These are phyloP conservation scores for Lamellibrachia columna DNA, from an alignment of 2,888 invertebrate genomes.

Conservation along the genomic window DNA sequence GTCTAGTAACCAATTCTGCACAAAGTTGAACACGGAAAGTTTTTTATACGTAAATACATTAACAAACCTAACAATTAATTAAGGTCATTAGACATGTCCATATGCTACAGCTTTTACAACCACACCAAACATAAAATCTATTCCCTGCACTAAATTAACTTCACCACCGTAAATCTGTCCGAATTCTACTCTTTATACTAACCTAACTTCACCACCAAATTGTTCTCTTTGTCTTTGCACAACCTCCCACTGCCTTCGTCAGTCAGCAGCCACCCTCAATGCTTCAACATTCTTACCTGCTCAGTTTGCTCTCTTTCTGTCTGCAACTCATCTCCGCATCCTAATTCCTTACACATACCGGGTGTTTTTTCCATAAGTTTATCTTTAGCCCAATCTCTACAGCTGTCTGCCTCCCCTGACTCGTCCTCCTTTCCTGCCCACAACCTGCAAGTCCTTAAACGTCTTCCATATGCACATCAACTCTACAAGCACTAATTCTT, in stretches of 20 bases:
- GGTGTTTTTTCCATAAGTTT: slow-evolving; percentile 7
- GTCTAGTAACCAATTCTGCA: neutral
- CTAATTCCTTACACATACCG: neutral
- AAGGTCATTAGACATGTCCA: neutral
- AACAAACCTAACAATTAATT: neutral
- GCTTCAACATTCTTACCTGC: neutral
- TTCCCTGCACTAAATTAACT: too few relatives aligned
- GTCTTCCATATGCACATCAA: too few relatives aligned
- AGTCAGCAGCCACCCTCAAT: neutral
- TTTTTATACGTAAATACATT: too few relatives aligned
- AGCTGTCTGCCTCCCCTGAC: slow-evolving; percentile 1
- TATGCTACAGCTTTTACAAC: neutral
- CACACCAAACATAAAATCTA: neutral
- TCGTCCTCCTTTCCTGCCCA: neutral
- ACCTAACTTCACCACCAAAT: neutral
- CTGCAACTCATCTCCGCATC: neutral
- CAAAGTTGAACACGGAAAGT: neutral
- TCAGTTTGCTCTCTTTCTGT: neutral
- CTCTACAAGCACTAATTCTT: too few relatives aligned
- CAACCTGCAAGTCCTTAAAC: too few relatives aligned
- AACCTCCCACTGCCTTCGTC: neutral
- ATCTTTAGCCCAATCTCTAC: neutral
- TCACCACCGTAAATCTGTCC: too few relatives aligned
- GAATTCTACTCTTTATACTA: too few relatives aligned
- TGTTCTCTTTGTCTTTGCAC: neutral